Base-by-base conservation (phyloP, 2,888 invertebrate species). In the Zhuqinia jingwanae region DNA sequence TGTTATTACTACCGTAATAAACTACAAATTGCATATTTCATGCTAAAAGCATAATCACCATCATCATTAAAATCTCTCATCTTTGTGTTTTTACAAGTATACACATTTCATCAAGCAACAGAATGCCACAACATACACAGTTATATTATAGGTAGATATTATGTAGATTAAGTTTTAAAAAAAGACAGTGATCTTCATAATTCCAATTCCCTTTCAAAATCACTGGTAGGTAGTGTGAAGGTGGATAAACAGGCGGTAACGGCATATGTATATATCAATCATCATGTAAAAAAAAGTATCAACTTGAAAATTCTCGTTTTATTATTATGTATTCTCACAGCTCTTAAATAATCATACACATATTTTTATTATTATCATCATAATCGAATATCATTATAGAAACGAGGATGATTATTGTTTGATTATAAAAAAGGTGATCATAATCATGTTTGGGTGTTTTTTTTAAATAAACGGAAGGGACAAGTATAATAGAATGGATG, bases 161-260 rank as follows among this genome's bases (percentile, higher is more conserved):
- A n/a, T n/a, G n/a, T n/a, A n/a, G n/a, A n/a, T n/a, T n/a, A n/a
- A n/a, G n/a, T n/a, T n/a, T n/a, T n/a, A n/a, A n/a, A n/a, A 15
- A n/a, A 13, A 53, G 53, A 53, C 1, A 2, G n/a, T n/a, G n/a
- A 47, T 50, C 25, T 13, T 42, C 45, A 68, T 50, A 70, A 22
- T 15, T 70, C 47, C 47, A 15, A 20, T 73, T 73, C 81, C 81
- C 73, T 81, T 81, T 81, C 81, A 60, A 81, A 80, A 80, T n/a
- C n/a, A 47, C 50, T 30, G 22, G 47, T 68, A 50, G n/a, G n/a
- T n/a, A n/a, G n/a, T n/a, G n/a, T 17, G 81, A 70, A 58, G 81
- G 70, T 58, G 80, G 70, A 8, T 36, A 70, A 50, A n/a, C 70
- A 73, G 73, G 73, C 47, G 81, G 70, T 81, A 73, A 81, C 81